These are phyloP conservation scores for Macrosoma leucophasiata DNA, from an alignment of 2,888 invertebrate species.

Conservation along the genomic window DNA sequence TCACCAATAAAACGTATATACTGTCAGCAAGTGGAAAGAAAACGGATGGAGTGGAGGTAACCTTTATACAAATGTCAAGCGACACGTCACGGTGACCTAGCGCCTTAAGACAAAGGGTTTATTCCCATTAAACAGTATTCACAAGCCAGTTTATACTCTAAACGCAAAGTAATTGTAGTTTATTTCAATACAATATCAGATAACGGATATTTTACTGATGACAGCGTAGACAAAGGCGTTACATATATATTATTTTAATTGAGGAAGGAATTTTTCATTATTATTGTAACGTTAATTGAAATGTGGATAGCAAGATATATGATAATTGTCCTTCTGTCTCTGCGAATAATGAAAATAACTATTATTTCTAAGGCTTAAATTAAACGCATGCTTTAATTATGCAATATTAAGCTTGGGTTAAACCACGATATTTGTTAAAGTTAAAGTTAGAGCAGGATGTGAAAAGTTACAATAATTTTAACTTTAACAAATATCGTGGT, in stretches of 20 bases:
- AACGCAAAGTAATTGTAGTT: slow-evolving; percentile 21
- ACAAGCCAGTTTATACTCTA: slow-evolving; percentile 48
- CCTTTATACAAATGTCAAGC: slow-evolving; percentile 72
- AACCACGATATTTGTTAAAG: too few relatives aligned
- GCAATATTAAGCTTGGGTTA: too few relatives aligned
- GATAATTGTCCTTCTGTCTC: too few relatives aligned
- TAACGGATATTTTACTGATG: slow-evolving; percentile 39
- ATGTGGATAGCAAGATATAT: too few relatives aligned
- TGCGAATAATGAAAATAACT: too few relatives aligned
- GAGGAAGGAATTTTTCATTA: slow-evolving; percentile 43
- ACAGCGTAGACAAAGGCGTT: slow-evolving; percentile 45
- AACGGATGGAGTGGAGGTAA: slow-evolving; percentile 58
- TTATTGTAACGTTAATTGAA: slow-evolving; percentile 51
- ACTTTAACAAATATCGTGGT: too few relatives aligned
- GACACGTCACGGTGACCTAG: slow-evolving; percentile 52
- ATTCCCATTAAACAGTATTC: slow-evolving; percentile 45
- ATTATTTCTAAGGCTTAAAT: too few relatives aligned
- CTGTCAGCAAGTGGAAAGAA: slow-evolving; percentile 62
- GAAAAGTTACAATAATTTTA: too few relatives aligned
- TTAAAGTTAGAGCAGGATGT: too few relatives aligned
- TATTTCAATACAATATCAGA: slow-evolving; percentile 11
- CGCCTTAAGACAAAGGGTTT: slow-evolving; percentile 72
- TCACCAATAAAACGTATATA: slow-evolving; percentile 51
- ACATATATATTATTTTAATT: slow-evolving; percentile 48
- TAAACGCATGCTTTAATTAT: too few relatives aligned